Evolutionary conservation across 37 sponge, comb jelly and placozoan species (phyloP), one percentile per base, ranked within the genome.

Genomic region (Amphimedon queenslandica): DNA sequence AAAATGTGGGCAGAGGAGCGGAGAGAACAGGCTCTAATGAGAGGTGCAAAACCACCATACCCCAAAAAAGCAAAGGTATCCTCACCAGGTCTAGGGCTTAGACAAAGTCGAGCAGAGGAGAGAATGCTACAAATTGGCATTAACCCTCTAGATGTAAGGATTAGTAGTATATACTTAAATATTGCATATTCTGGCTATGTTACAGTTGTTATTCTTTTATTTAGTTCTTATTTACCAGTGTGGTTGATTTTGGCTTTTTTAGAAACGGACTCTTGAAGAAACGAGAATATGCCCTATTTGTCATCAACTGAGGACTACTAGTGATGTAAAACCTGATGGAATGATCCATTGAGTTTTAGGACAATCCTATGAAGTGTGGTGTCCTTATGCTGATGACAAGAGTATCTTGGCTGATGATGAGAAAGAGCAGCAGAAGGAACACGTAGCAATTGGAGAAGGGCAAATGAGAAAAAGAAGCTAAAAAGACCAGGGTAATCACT

Each of bases 381-480:
- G 72, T 24, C 72, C 72, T 3, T 72, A 72, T 72, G 29, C 57
- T 2, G 72, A 72, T 28, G 36, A 72, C 31, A 3, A 2, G 1
- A 2, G 55, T 2, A 47, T 72, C 1, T 10, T 72, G 30, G 56
- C 47, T n/a, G 33, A 1, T 16, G 47, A 55, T 28, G 72, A 72
- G 56, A 42, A 53, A 53, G 72, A 51, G 25, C 57, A 64, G 32
- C 10, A 32, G 66, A 64, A 10, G 1, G 66, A 32, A 3, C 3
- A 4, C 66, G 35, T 23, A 35, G 34, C 5, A 32, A 8, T 18
- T 47, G 51, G 51, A 8, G 51, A 66, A 68, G 75, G 28, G 82
- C 75, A 39, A 81, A 74, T 37, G 61, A 74, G 56, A 69, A 68
- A 0, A 74, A 81, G 67, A 66, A 53, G 36, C n/a, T 72, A 32